Conservation (phyloP, 2,797 vertebrate genomes). For the Esox masquinongy region DNA sequence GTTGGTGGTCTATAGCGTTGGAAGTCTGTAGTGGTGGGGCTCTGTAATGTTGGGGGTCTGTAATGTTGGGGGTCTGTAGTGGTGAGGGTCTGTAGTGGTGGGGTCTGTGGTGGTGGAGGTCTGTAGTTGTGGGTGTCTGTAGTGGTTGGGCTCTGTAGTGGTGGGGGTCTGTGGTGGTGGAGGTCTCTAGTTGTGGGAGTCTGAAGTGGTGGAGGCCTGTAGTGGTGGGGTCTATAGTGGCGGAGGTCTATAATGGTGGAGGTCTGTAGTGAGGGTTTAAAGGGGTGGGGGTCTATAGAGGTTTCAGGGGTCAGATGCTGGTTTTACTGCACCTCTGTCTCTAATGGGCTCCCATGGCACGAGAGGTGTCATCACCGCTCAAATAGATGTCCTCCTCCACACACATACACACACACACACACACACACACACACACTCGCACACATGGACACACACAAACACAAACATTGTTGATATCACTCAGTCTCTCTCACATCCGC, state of each 20-base stretch:
- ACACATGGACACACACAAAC: constrained; percentile 11
- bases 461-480: not conserved
- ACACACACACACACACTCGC: constrained; percentile 19
- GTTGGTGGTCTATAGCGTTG: too few relatives aligned
- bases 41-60: too few relatives aligned
- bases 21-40: too few relatives aligned
- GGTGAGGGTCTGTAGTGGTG: too few relatives aligned
- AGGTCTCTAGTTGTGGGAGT: too few relatives aligned
- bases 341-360: constrained; percentile 86
- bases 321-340: constrained; percentile 70
- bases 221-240: constrained; percentile 41
- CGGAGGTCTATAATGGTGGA: not conserved
- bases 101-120: too few relatives aligned
- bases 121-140: too few relatives aligned
- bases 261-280: constrained; percentile 27
- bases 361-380: constrained; percentile 70
- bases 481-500: not conserved
- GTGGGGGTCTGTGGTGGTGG: too few relatives aligned
- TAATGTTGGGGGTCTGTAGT: too few relatives aligned
- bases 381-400: constrained; percentile 74
- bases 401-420: constrained; percentile 24
- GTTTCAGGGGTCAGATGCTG: constrained; percentile 69
- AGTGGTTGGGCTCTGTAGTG: too few relatives aligned
- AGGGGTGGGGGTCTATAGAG: constrained; percentile 56
- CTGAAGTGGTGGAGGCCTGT: too few relatives aligned